Conservation (phyloP, 2,888 invertebrate species). For the Scaptomyza caliginosa region DNA sequence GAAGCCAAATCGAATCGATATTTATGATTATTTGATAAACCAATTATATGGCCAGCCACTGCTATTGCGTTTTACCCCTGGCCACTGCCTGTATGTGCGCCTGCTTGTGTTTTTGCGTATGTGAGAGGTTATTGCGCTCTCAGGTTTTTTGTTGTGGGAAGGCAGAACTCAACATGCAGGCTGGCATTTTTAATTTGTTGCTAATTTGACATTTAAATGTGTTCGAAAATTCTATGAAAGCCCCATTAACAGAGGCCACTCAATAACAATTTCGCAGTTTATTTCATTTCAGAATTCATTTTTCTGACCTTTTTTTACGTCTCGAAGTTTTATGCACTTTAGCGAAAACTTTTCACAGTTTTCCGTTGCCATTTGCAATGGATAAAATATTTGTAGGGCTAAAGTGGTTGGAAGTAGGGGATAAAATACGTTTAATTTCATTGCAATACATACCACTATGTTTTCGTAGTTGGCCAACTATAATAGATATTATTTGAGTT, state of each 20-base stretch:
- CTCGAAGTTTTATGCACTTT: slow-evolving; percentile 39
- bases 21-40: slow-evolving; percentile 78
- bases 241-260: slow-evolving; percentile 37
- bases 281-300: background rate
- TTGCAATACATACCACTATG: background rate
- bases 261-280: slow-evolving; percentile 14
- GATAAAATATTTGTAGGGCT: slow-evolving; percentile 6
- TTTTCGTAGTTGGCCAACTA: slow-evolving; percentile 4
- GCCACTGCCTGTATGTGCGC: background rate
- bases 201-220: slow-evolving; percentile 71
- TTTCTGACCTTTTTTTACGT: slow-evolving; percentile 10
- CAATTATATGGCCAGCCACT: slow-evolving; percentile 57
- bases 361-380: slow-evolving; percentile 28
- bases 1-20: slow-evolving; percentile 64
- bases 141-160: slow-evolving; percentile 29
- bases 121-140: slow-evolving; percentile 56
- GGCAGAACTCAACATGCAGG: slow-evolving; percentile 21
- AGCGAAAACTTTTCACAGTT: slow-evolving; percentile 43
- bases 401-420: background rate
- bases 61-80: slow-evolving; percentile 16
- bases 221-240: slow-evolving; percentile 39
- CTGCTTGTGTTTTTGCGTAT: background rate
- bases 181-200: slow-evolving; percentile 70
- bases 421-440: slow-evolving; percentile 18
- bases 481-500: slow-evolving; percentile 28